Base-by-base conservation (phyloP, 2,113 vertebrate genomes). In the Nesogale talazaci region DNA sequence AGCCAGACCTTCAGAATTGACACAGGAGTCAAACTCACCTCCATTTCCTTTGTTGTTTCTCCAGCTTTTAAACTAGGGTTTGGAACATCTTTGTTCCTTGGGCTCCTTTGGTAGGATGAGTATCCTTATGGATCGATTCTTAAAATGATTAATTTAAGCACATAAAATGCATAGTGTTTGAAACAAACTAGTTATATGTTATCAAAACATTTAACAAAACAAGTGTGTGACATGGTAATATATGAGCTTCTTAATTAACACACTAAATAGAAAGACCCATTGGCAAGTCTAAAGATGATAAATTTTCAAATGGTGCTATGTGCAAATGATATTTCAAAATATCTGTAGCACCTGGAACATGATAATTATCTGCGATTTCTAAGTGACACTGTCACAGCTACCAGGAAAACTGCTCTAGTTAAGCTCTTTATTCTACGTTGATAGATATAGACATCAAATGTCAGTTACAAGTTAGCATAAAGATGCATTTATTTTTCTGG, bases 121-220 rank as follows among this genome's bases (percentile, higher is more conserved):
- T 52, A 72, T 63, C 8, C 16, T 42, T 83, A 56, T 34, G 9
- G 23, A 77, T 65, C 79, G 11, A n/a, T 75, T 77, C 57, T 67
- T 46, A 90, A 74, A 90, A 89, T 8, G 16, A 36, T 56, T 79
- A 27, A 65, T 40, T 77, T 23, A 2, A 90, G 10, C 65, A 22
- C 79, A 74, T 38, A 36, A 82, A 61, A 70, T 76, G 27, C 22
- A 61, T 14, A 67, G 42, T 78, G 61, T 93, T 92, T 85, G 65
- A 84, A 89, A 90, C 23, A 94, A 92, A 90, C 34, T 42, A 79
- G 86, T 81, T 78, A 57, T 34, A 72, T 1, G 80, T 57, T 83
- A 93, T 80, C 86, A 92, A 96, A 95, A 93, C 86, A 93, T 65
- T 94, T 88, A 94, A 77, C 57, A 34, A 76, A 65, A 75, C 1